Evolutionary conservation across 2,888 invertebrate species (phyloP), one percentile per base, ranked within the genome.

Genomic region (Drosophila mimetica): DNA sequence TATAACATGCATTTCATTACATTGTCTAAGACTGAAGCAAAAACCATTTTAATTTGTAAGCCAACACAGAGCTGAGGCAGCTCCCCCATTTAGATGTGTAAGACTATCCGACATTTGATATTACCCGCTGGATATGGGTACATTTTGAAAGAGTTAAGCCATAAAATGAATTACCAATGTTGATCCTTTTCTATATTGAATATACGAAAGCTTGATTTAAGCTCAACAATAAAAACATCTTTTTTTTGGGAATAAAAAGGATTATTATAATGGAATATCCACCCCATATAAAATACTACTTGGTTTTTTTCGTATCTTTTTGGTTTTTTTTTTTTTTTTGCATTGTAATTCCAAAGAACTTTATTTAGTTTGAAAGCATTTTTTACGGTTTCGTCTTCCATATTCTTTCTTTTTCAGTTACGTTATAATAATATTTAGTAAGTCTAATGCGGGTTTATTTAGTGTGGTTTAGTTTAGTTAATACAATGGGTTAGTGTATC

Each of bases 341-440:
- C 87, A 78, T 87, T 89, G 83, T 82, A 88, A 87, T 89, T 88
- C 88, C 89, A 90, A 90, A 88, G 89, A 90, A 90, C 90, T 89
- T 90, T 89, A 90, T 89, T 90, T 90, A 89, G 82, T 81, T 88
- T 90, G 86, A 89, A 89, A 89, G 90, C 90, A 88, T 83, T 86
- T 86, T 67, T 79, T 75, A 71, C 71, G 71, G 57, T 78, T 71
- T 76, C 57, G 41, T 69, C 34, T 25, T 71, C 72, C 53, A 63
- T 52, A 52, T 72, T 67, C 39, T 41, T 30, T 54, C 57, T 61
- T 64, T 57, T 70, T 67, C 18, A 74, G 71, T 70, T 76, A 83
- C 80, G 67, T 88, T 88, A 79, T 80, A 88, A 82, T 85, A 75
- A 66, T 84, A 71, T 80, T 71, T 67, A 76, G 84, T 86, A 86